Evolutionary conservation across 2,113 vertebrate species (phyloP).

Genomic region (Takifugu bimaculatus): DNA sequence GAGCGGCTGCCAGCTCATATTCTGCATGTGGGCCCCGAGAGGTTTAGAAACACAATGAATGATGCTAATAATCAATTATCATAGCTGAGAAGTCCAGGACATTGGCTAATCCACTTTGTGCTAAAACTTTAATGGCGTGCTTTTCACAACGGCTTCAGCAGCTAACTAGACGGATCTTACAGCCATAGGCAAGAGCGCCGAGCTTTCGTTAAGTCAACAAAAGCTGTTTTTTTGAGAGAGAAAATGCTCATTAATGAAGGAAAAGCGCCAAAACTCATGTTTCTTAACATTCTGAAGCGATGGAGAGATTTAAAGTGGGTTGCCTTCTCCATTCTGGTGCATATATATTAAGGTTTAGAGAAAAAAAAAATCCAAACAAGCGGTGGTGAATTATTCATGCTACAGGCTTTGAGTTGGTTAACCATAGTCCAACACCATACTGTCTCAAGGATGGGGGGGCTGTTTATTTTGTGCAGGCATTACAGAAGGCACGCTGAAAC

Average conservation of each 20-base stretch:
- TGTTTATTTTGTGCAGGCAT: conserved; percentile 33
- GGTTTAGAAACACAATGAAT: conserved; percentile 23
- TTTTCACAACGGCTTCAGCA: conserved; percentile 50
- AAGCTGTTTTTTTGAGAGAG: conserved; percentile 47
- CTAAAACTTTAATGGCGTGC: conserved; percentile 58
- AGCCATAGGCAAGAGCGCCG: conserved; percentile 50
- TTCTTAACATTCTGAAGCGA: conserved; percentile 54
- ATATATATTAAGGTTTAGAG: conserved; percentile 44
- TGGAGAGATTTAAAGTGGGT: conserved; percentile 46
- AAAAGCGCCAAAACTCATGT: conserved; percentile 54
- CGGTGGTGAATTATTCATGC: conserved; percentile 70
- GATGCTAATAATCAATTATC: conserved; percentile 45
- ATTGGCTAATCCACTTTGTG: conserved; percentile 61
- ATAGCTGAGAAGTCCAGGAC: conserved; percentile 24
- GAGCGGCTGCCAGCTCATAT: not conserved
- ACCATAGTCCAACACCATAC: conserved; percentile 28
- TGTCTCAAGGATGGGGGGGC: conserved; percentile 2
- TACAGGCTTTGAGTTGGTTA: conserved; percentile 62
- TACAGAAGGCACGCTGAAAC: conserved; percentile 34
- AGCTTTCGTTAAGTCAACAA: conserved; percentile 63
- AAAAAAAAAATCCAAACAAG: conserved; percentile 30
- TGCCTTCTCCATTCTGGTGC: conserved; percentile 34
- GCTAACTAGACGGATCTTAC: conserved; percentile 54
- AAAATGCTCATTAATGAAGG: conserved; percentile 64
- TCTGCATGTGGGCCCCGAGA: conserved; percentile 6